Base-by-base conservation (phyloP, 1,140 invertebrate species). In the Sarcophaga bullata region DNA sequence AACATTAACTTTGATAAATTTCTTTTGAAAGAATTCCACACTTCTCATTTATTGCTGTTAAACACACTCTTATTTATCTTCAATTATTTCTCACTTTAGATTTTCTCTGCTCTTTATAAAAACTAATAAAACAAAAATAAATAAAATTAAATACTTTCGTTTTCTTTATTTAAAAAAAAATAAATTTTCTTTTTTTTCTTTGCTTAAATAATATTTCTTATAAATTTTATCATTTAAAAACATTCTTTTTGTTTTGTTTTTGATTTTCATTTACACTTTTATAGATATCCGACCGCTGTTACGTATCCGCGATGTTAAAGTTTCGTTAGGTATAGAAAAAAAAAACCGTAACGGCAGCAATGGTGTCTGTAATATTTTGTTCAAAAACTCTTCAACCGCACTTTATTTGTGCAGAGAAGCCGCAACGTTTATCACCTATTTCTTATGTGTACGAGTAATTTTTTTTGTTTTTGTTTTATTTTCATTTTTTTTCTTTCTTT, bases 371-470 rank as follows among this genome's bases (percentile, higher is more conserved):
- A 52, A 68, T n/a, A 68, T 19, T 10, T 52, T 52, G 62, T 68
- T 19, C 62, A 68, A 68, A 37, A 47, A 19, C 52, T 50, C 13
- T 73, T 49, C 81, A 80, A 82, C 82, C 75, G 82, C 82, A 80
- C 82, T 48, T 48, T 78, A 72, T 82, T 82, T 82, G 25, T 37
- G 54, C 76, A 52, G 78, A 72, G 62, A 82, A 82, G 78, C 82
- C 82, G 78, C 82, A 82, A 82, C 73, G 82, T 82, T 82, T 82
- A 82, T 62, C 82, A 62, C 75, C 25, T 82, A 80, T 73, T 78
- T 25, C 11, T 82, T 37, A 37, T 37, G 25, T 37, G 25, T 37
- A 37, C 25, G 25, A 37, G 25, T 37, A 37, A 4, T 37, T 68
- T 6, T 10, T 52, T 9, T 52, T 52, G 1, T 13, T 52, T 68